Percentiles rank a stretch among this genome's conserved stretches.
phyloP scores from a whole-genome alignment of 2,797 vertebrate genomes.

The Petrocephalus sullivani region DNA sequence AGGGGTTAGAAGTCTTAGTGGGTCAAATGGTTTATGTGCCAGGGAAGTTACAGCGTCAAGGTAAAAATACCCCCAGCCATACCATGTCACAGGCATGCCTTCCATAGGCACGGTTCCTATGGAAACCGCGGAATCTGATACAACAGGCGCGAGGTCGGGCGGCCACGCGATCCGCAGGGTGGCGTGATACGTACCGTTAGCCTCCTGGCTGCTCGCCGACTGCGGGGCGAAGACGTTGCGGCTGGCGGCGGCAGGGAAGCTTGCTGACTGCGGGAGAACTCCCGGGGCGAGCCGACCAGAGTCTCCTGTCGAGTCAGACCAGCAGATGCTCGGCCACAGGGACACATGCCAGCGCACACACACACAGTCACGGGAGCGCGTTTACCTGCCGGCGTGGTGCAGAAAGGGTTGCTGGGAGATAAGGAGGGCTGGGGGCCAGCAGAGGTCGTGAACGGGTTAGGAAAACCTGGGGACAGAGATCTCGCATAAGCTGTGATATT shows the following conservation, averaged over 20 bases:
- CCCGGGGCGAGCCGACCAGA: constrained; percentile 49
- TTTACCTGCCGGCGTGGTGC: constrained; percentile 71
- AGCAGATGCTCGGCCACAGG: not conserved
- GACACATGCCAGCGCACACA: not conserved
- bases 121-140: not conserved
- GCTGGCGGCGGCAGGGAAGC: constrained; percentile 52
- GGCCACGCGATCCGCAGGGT: not conserved
- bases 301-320: constrained; percentile 50
- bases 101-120: not conserved
- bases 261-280: constrained; percentile 55
- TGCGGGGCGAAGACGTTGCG: constrained; percentile 63
- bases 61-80: not conserved
- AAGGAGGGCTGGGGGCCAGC: constrained; percentile 59
- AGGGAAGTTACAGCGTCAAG: not conserved
- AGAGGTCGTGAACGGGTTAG: constrained; percentile 71
- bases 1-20: not conserved
- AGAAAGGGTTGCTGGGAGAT: constrained; percentile 83
- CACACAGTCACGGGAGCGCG: not conserved
- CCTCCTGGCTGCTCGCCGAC: constrained; percentile 54
- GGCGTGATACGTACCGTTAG: constrained; percentile 52
- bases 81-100: not conserved
- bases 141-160: not conserved
- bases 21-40: not conserved
- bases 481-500: not conserved
- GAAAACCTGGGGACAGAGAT: constrained; percentile 60